A percentile compares a stretch with the other conserved stretches of the same genome.
Evolutionary conservation across 2,113 vertebrate genomes (phyloP).

Genomic region (Saimiri boliviensis): DNA sequence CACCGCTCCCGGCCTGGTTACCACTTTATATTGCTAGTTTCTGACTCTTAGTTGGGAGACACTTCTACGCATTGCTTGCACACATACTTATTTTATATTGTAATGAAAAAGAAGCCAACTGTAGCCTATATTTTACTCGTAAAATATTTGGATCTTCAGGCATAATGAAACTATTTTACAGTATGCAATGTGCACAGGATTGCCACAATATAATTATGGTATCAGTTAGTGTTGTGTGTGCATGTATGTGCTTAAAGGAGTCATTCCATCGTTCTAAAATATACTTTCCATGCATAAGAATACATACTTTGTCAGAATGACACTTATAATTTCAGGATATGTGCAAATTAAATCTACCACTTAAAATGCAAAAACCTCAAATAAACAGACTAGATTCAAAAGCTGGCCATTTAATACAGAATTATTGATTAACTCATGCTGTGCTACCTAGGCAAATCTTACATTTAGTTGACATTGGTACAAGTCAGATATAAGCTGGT

Average conservation of each 20-base stretch:
- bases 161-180: conserved; percentile 14
- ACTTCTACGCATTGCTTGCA: background rate
- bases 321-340: conserved; percentile 51
- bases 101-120: background rate
- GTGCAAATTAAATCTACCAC: conserved; percentile 43
- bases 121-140: background rate
- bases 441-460: conserved; percentile 36
- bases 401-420: conserved; percentile 53
- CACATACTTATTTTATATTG: background rate
- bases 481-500: conserved; percentile 15
- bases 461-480: background rate
- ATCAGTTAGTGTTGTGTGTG: background rate
- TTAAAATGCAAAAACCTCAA: conserved; percentile 44
- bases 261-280: conserved; percentile 13
- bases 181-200: background rate
- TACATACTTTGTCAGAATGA: conserved; percentile 23
- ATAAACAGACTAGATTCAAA: conserved; percentile 50
- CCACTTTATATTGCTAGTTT: background rate
- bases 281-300: background rate
- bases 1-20: background rate
- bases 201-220: background rate
- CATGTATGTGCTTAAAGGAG: background rate
- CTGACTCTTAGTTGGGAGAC: background rate
- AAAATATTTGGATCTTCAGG: background rate
- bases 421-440: conserved; percentile 60